Base-by-base conservation (phyloP, 2,113 vertebrate species). In the Phalacrocorax pelagicus region DNA sequence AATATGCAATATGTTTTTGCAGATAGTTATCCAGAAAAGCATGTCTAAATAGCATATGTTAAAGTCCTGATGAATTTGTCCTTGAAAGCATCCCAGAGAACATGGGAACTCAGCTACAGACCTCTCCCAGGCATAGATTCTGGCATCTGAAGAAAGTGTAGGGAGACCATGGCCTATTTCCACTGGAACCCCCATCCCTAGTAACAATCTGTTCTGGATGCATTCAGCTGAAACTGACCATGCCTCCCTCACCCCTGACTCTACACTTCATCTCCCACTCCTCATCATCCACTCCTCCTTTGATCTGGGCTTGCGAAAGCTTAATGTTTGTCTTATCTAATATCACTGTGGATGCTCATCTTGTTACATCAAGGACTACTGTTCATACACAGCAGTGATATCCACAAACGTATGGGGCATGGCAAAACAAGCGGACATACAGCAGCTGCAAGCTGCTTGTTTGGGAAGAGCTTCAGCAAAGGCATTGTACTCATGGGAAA, bases 391-490 rank as follows among this genome's bases (percentile, higher is more conserved):
- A 49, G 32, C 4, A 87, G 52, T 22, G 49, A 69, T 36, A 72
- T 36, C 51, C 59, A 34, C 38, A 71, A 52, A 81, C 15, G 57
- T 40, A 12, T 36, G 21, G 32, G 44, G 9, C 36, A 84, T 24
- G 44, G 84, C 42, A 94, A 87, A 87, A 78, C 57, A 81, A 80
- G 57, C 58, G 85, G 63, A 74, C 15, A 38, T 34, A 70, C 13
- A 84, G 24, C 55, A 92, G 55, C 77, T 82, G 27, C 66, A 88
- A 90, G 67, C 36, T 89, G 22, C 26, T 47, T 40, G 6, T 85
- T 89, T 87, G 78, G 78, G 40, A 89, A 86, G 86, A 69, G 21
- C 52, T 87, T 92, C 59, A 94, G 83, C 65, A 92, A 89, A 89
- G 26, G 34, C 34, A 94, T 23, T 15, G 61, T 30, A 89, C 0